Evolutionary conservation across 2,797 vertebrate genomes (phyloP).

Genomic region (Sparus aurata): DNA sequence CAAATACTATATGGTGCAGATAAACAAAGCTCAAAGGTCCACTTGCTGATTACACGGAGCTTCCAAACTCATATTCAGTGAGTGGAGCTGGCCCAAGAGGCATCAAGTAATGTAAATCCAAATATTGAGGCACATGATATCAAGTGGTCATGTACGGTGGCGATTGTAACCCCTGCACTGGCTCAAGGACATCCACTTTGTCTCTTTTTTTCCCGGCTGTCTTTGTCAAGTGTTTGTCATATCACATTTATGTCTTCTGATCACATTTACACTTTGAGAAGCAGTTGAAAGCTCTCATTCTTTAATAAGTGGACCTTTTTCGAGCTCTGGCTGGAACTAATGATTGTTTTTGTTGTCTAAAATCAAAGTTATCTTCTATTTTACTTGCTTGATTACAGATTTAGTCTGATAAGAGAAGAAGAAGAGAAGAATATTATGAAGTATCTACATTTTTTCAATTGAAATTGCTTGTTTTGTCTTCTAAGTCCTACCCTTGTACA

Average conservation of each 20-base stretch:
- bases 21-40: constrained; percentile 17
- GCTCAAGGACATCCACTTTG: neutral
- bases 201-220: neutral
- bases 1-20: neutral
- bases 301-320: neutral
- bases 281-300: neutral
- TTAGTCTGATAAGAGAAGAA: neutral
- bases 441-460: neutral
- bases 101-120: neutral
- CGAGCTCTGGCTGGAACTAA: neutral
- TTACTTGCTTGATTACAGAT: neutral
- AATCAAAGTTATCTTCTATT: neutral
- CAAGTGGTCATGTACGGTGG: neutral
- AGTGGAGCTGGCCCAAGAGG: neutral
- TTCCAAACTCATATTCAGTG: neutral
- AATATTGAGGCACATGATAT: neutral
- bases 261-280: neutral
- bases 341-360: neutral
- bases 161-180: neutral
- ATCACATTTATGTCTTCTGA: neutral
- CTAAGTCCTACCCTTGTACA: neutral
- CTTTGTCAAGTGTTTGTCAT: neutral
- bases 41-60: neutral
- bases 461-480: neutral
- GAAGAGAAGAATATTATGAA: neutral